These are phyloP conservation scores for Prosapia bicincta DNA, from an alignment of 2,888 invertebrate genomes.

Conservation along the genomic window DNA sequence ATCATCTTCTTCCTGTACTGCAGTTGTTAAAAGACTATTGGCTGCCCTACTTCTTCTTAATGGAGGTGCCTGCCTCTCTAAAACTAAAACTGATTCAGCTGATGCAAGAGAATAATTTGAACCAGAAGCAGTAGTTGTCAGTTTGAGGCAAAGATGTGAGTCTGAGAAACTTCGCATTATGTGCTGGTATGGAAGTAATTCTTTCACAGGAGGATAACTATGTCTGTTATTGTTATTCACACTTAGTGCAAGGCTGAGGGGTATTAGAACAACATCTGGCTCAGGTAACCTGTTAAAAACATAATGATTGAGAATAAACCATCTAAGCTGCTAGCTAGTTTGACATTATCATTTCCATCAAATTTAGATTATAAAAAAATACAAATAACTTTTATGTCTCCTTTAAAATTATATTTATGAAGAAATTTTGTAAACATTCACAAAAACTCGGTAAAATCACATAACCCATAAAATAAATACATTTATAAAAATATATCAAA, in stretches of 20 bases:
- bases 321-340: no score
- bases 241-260: constrained; percentile 30
- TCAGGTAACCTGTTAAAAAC: constrained; percentile 22
- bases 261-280: constrained; percentile 33
- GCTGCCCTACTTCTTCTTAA: constrained; percentile 56
- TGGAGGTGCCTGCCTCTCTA: constrained; percentile 52
- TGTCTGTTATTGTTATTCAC: constrained; percentile 55
- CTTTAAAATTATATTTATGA: no score
- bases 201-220: constrained; percentile 68
- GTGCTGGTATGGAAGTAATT: constrained; percentile 68
- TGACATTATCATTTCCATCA: no score
- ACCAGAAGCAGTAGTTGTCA: constrained; percentile 51
- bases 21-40: constrained; percentile 46
- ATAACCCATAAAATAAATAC: no score
- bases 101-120: constrained; percentile 25
- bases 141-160: constrained; percentile 67
- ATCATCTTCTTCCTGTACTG: constrained; percentile 44
- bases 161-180: constrained; percentile 72
- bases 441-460: no score
- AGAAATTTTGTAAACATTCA: no score
- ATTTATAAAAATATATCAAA: no score
- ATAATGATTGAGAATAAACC: no score
- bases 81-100: constrained; percentile 20
- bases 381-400: no score
- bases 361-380: no score